Evolutionary conservation across 2,888 invertebrate genomes (phyloP), one percentile per base, ranked within the genome.

Genomic region (Trisateles emortualis): DNA sequence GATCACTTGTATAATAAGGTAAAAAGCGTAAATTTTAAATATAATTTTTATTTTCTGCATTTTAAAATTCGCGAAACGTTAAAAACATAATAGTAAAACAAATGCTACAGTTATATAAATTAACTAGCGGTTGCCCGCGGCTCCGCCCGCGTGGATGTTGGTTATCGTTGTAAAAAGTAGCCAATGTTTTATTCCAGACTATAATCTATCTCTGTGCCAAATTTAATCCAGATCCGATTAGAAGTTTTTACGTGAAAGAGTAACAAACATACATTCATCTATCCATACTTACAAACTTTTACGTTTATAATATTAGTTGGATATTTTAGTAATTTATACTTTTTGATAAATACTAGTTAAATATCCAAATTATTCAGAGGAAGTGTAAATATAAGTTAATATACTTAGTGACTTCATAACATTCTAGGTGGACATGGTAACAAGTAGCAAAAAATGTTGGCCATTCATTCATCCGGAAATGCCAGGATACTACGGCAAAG

Each of bases 371-470:
- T 17, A 8, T 3, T 14, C 0, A 35, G 0, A 6, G 14, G 6
- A 35, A 0, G 14, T 3, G 0, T 35, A 35, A 14, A 24, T 24
- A 8, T n/a, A n/a, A n/a, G 0, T 24, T 24, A 24, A 24, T 24
- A 4, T 0, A 0, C 0, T 6, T 24, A 10, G 6, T 10, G 2
- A 1, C 2, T 0, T 29, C 5, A 3, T 51, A 26, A 26, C n/a
- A 32, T 32, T 45, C 2, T 84, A 95, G 86, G 93, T 95, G 51
- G 96, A 98, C 76, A 95, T 97, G 95, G 94, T 97, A 1, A 41
- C 54, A 0, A 55, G 33, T 1, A 50, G 47, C 32, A 46, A 44
- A 17, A 2, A 49, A 9, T 33, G 41, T 13, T 63, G 50, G 50
- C 14, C 86, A 4, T 88, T 92, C 30, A 87, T 86, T 16, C 94